Base-by-base conservation (phyloP, 2,113 vertebrate species). In the Rhabdomys dilectus region DNA sequence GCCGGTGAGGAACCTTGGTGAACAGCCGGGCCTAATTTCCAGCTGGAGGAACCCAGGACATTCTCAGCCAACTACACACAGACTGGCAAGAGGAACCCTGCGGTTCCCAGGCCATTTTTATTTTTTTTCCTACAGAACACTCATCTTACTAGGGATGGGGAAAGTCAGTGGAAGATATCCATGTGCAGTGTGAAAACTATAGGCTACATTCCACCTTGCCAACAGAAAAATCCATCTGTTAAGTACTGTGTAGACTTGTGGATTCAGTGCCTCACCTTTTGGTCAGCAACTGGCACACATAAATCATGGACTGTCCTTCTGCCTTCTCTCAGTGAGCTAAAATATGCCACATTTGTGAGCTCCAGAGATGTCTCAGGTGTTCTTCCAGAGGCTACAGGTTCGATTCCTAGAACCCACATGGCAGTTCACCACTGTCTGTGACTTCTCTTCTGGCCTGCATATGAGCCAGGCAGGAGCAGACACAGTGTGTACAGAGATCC, bases 231-330 rank as follows among this genome's bases (percentile, higher is more conserved):
- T 7, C 15, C 64, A 56, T 13, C 29, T 58, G n/a, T 45, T 1
- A 9, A 64, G 29, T 8, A 42, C 10, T 24, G 3, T 1, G 0
- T 7, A 21, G 11, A 15, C 5, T 7, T 51, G 76, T 42, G 45
- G 15, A 39, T 62, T 11, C 36, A 12, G n/a, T 3, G 24, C 15
- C 48, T 9, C 0, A 11, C 16, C 36, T 42, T 31, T 24, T 22
- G 0, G 13, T 4, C 45, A 21, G 0, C 13, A 3, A 10, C 15
- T 51, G 70, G 26, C 26, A 3, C 2, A 8, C 7, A 12, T 16
- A 9, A 45, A 64, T 1, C 42, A 3, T 0, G 31, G 29, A 13
- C 1, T 36, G 51, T 70, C 11, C 7, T 58, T 66, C 42, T 12
- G 9, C 7, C 22, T 81, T 62, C 68, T 12, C 39, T 19, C 72